Evolutionary conservation across 2,797 vertebrate species (phyloP).

Genomic region (Dermochelys coriacea): DNA sequence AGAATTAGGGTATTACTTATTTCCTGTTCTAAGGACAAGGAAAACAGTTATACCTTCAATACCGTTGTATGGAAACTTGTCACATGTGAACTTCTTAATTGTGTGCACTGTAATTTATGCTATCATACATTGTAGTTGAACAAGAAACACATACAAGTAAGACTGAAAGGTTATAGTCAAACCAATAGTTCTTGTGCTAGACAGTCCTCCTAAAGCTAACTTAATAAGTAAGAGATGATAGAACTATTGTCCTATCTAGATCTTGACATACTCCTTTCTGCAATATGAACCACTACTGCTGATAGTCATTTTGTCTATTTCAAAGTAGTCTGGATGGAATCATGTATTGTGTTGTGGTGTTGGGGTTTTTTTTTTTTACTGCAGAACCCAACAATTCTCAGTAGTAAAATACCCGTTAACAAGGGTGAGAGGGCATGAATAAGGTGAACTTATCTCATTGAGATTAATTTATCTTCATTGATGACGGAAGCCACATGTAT

Average conservation of each 20-base stretch:
- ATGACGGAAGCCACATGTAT: neutral
- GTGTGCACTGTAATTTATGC: too few relatives aligned
- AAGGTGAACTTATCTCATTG: neutral
- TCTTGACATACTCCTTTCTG: neutral
- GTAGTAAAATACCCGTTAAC: neutral
- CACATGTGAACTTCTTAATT: too few relatives aligned
- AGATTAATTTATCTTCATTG: neutral
- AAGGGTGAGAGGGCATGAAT: neutral
- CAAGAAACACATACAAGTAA: neutral
- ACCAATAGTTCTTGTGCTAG: accelerated
- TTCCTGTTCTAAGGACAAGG: neutral
- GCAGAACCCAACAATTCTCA: neutral
- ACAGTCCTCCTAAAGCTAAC: neutral
- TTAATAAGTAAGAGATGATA: neutral
- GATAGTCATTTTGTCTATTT: neutral
- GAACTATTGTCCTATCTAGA: too few relatives aligned
- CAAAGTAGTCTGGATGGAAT: neutral
- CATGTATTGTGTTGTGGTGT: neutral
- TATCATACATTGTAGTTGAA: neutral
- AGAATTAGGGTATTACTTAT: neutral
- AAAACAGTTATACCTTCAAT: neutral
- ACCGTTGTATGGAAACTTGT: neutral
- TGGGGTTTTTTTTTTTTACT: neutral
- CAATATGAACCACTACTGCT: neutral
- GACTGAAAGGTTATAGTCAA: neutral